Conservation (phyloP, 2,888 invertebrate genomes). For the Caprella mutica region DNA sequence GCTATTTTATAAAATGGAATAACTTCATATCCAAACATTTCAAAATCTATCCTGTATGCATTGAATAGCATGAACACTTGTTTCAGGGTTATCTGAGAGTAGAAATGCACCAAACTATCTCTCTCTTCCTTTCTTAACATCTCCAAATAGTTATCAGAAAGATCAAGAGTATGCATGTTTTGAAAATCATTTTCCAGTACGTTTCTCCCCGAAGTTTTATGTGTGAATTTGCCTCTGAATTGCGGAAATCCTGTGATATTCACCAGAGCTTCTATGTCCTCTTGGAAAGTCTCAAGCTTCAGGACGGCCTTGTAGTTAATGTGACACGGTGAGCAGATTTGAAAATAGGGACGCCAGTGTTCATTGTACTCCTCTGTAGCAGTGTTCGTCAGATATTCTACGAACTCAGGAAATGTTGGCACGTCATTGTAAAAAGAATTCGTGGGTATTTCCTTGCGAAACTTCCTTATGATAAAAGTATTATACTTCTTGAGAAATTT, state of each 20-base stretch:
- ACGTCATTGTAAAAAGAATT: slow-evolving; percentile 10
- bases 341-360: slow-evolving; percentile 34
- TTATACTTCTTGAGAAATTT: slow-evolving; percentile 13
- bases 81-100: too few relatives aligned
- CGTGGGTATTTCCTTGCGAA: slow-evolving; percentile 3
- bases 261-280: slow-evolving; percentile 11
- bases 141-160: too few relatives aligned
- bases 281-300: slow-evolving; percentile 2
- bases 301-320: slow-evolving; percentile 14
- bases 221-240: too few relatives aligned
- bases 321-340: slow-evolving; percentile 35
- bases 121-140: too few relatives aligned
- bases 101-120: too few relatives aligned
- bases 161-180: too few relatives aligned
- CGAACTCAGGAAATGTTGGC: slow-evolving; percentile 29
- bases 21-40: too few relatives aligned
- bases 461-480: slow-evolving; percentile 14
- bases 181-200: too few relatives aligned
- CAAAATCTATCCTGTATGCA: too few relatives aligned
- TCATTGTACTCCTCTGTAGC: slow-evolving; percentile 22
- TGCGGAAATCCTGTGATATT: slow-evolving; percentile 9
- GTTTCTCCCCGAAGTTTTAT: too few relatives aligned
- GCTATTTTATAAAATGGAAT: too few relatives aligned
- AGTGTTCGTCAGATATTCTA: slow-evolving; percentile 21
- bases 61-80: too few relatives aligned